A percentile compares a stretch with the other conserved stretches of the same genome.
Evolutionary conservation across 2,113 vertebrate genomes (phyloP).

Genomic region (Sphaerodactylus townsendi): DNA sequence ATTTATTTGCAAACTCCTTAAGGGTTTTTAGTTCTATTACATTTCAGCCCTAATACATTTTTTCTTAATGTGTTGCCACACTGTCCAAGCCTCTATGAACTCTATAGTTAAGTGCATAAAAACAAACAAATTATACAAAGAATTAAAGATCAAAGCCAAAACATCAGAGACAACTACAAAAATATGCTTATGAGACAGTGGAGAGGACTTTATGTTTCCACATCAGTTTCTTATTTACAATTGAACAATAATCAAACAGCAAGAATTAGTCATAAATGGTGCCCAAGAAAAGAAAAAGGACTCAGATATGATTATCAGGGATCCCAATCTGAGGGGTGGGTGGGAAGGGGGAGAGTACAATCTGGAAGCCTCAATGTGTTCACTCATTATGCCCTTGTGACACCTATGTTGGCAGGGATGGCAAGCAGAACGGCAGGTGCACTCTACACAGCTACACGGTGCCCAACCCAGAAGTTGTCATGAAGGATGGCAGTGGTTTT

Average conservation of each 20-base stretch:
- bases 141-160: not conserved
- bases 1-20: not conserved
- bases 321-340: too few relatives aligned
- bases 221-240: not conserved
- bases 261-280: not conserved
- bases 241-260: not conserved
- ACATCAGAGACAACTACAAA: not conserved
- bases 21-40: not conserved
- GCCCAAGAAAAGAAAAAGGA: not conserved
- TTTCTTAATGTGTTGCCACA: not conserved
- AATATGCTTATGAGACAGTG: too few relatives aligned
- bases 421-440: too few relatives aligned
- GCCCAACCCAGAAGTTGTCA: too few relatives aligned
- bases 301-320: not conserved
- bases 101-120: not conserved
- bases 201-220: not conserved
- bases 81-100: not conserved
- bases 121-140: not conserved
- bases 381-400: too few relatives aligned
- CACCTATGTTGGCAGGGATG: too few relatives aligned
- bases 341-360: too few relatives aligned
- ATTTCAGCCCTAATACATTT: not conserved
- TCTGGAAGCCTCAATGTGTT: too few relatives aligned
- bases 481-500: too few relatives aligned
- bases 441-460: too few relatives aligned